Base-by-base conservation (phyloP, 2,888 invertebrate genomes). In the Coenonympha arcania region DNA sequence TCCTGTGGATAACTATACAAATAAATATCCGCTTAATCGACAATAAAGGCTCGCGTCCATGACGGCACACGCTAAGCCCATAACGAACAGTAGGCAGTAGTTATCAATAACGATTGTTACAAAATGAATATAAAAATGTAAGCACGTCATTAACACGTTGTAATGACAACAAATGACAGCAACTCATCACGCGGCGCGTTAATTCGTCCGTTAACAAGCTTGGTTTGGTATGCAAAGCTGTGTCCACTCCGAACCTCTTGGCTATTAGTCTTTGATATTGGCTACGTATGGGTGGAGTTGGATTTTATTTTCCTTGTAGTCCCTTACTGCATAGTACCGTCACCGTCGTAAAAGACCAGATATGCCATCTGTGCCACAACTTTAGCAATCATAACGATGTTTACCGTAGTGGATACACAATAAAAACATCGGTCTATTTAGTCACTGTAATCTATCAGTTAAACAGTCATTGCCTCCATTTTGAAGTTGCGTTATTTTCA, bases 201-300 rank as follows among this genome's bases (percentile, higher is more conserved):
- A 61, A 61, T 61, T 61, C 53, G 56, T 48, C 55, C 55, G 59
- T 71, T 80, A 80, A 79, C 79, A 80, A 76, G 73, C 73, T 55
- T 60, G 57, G 63, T 69, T 67, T 60, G 63, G 72, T 65, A 79
- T 79, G 82, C 78, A 80, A 78, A 83, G 77, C 79, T 67, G 68
- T 71, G 71, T 69, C 71, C 75, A 75, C 71, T 69, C 71, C 75
- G 75, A 81, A 78, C 76, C 76, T 69, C 70, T 68, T 64, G 58
- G 70, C 76, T 74, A 82, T 86, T 81, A 81, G 72, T 78, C 76
- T 73, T 67, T 68, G 65, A 61, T 68, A 48, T 37, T 9, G 57
- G 52, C n/a, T 58, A 26, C 1, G 42, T 46, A 20, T 55, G 50
- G 56, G 16, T 68, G 64, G 74, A 73, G 54, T 39, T 3, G 66